Conservation (phyloP, 2,113 vertebrate genomes). For the Eptesicus fuscus region DNA sequence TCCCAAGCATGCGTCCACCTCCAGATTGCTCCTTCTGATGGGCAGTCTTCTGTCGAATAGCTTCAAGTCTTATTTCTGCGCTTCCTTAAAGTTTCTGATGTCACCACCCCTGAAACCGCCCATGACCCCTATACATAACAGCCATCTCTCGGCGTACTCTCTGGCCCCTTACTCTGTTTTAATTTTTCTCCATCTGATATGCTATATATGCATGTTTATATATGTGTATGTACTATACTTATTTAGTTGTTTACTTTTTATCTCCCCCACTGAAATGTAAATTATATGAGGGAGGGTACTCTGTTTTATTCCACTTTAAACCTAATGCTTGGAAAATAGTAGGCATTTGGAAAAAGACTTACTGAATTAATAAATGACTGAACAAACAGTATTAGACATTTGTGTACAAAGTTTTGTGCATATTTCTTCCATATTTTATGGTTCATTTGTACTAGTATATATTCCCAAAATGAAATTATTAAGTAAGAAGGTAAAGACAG, state of each 20-base stretch:
- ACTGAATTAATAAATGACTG: not conserved
- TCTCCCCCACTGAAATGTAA: not conserved
- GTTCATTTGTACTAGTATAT: not conserved
- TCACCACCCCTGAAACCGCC: not conserved
- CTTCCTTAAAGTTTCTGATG: not conserved
- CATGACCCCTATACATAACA: not conserved
- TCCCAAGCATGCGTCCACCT: not conserved
- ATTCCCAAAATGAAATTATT: not conserved
- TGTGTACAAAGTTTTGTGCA: not conserved
- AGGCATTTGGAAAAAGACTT: not conserved
- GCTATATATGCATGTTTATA: not conserved
- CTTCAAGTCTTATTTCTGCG: not conserved
- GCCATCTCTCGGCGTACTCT: not conserved
- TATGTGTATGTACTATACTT: not conserved
- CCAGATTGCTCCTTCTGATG: not conserved
- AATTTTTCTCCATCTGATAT: not conserved
- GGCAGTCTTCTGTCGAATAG: not conserved
- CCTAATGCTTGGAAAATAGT: not conserved
- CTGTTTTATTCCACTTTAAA: not conserved
- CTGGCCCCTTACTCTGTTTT: not conserved
- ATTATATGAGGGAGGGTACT: not conserved
- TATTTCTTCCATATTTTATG: not conserved
- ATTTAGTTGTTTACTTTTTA: not conserved
- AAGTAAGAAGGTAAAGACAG: not conserved
- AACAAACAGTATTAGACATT: not conserved